phyloP scores from a whole-genome alignment of 1,140 invertebrate genomes.

The Apis florea region DNA sequence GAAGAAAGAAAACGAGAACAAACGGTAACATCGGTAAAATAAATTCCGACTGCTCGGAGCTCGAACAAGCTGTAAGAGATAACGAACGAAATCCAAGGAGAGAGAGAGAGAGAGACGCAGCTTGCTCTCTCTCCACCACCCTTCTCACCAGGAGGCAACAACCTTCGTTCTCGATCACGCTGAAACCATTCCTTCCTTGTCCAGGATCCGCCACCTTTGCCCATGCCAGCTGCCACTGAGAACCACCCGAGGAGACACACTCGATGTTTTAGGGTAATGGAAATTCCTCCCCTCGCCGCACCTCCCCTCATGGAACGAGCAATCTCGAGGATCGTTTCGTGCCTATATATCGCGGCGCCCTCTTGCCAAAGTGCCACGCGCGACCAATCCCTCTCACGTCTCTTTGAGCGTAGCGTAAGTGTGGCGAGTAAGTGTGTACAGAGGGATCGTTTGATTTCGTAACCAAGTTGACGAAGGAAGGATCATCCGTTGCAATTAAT shows the following conservation, averaged over 20 bases:
- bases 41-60: conserved; percentile 1
- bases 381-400: neutral
- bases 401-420: too few relatives aligned
- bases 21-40: too few relatives aligned
- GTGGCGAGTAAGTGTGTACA: neutral
- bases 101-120: neutral
- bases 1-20: too few relatives aligned
- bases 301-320: conserved; percentile 51
- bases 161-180: conserved; percentile 1
- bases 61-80: conserved; percentile 8
- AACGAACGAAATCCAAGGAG: neutral
- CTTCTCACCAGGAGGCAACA: neutral
- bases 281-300: conserved; percentile 62
- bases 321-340: conserved; percentile 62
- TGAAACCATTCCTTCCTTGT: conserved; percentile 8
- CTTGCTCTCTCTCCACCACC: neutral
- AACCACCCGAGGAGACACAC: conserved; percentile 50
- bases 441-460: too few relatives aligned
- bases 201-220: conserved; percentile 10
- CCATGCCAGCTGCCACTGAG: conserved; percentile 49
- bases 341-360: conserved; percentile 22
- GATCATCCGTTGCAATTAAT: too few relatives aligned
- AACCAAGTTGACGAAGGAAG: too few relatives aligned
- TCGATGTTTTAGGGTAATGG: conserved; percentile 72
- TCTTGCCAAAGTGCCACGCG: conserved; percentile 43